Conservation (phyloP, 2,113 vertebrate species). For the Megaptera novaeangliae region DNA sequence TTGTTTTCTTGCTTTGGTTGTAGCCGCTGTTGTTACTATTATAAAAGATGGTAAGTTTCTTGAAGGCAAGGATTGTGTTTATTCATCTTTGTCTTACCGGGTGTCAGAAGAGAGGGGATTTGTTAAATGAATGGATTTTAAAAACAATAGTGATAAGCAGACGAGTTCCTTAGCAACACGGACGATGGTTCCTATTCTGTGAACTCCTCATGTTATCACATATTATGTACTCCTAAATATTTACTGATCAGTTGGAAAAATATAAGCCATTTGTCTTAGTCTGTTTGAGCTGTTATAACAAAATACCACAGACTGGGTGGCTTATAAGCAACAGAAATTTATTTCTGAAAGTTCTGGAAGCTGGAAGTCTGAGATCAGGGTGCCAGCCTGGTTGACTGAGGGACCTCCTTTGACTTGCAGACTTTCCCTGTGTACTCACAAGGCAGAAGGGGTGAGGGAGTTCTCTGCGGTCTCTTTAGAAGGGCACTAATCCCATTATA, state of each 20-base stretch:
- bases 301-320: not conserved
- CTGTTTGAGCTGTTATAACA: not conserved
- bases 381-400: fast-evolving
- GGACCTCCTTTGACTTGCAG: not conserved
- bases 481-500: not conserved
- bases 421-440: fast-evolving
- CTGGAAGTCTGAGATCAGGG: not conserved
- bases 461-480: too few relatives aligned
- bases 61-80: not conserved
- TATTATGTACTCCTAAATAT: not conserved
- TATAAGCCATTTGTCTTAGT: not conserved
- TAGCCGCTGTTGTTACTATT: not conserved
- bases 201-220: not conserved
- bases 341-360: not conserved
- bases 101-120: not conserved
- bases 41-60: not conserved
- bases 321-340: not conserved
- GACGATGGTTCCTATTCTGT: fast-evolving
- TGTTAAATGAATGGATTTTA: not conserved
- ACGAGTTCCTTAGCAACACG: too few relatives aligned
- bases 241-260: not conserved
- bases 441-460: not conserved
- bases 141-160: not conserved
- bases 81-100: not conserved
- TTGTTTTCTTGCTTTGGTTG: not conserved